A percentile compares a stretch with the other conserved stretches of the same genome.
Evolutionary conservation across 2,888 invertebrate species (phyloP).

Genomic region (Erannis defoliaria): DNA sequence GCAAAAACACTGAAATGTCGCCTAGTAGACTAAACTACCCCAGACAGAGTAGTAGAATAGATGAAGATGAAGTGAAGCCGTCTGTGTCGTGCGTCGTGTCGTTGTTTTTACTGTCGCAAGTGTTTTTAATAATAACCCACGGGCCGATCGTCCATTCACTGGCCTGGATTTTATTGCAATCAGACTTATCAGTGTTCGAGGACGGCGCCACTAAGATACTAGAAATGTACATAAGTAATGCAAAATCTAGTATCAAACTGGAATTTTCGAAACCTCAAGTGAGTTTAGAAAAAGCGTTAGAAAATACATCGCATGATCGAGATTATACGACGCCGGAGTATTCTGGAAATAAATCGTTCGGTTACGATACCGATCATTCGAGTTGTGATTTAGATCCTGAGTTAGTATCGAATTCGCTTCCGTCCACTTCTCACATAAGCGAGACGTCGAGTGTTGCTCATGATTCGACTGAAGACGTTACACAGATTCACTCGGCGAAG

Average conservation of each 20-base stretch:
- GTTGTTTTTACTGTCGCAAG: conserved; percentile 96
- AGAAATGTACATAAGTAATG: conserved; percentile 88
- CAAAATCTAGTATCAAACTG: conserved; percentile 85
- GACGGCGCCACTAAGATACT: conserved; percentile 90
- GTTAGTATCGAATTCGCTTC: conserved; percentile 79
- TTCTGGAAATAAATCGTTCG: conserved; percentile 70
- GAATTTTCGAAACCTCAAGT: conserved; percentile 91
- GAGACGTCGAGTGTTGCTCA: conserved; percentile 80
- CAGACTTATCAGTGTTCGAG: conserved; percentile 90
- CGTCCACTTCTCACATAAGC: conserved; percentile 84
- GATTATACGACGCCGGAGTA: conserved; percentile 81
- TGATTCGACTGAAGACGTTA: conserved; percentile 82
- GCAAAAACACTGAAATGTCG: conserved; percentile 84
- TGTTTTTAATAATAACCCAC: conserved; percentile 97
- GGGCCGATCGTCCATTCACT: conserved; percentile 95
- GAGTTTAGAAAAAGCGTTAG: conserved; percentile 92
- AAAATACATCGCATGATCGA: conserved; percentile 74
- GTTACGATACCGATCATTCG: conserved; percentile 80
- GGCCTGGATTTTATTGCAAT: conserved; percentile 96
- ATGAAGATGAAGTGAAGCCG: conserved; percentile 88
- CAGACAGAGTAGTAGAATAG: conserved; percentile 64
- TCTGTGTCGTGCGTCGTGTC: conserved; percentile 96
- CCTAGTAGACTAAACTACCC: conserved; percentile 71
- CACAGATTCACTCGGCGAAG: conserved; percentile 65
- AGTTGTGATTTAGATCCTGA: conserved; percentile 84